Conservation (phyloP, 2,797 vertebrate genomes). For the Pitangus sulphuratus region DNA sequence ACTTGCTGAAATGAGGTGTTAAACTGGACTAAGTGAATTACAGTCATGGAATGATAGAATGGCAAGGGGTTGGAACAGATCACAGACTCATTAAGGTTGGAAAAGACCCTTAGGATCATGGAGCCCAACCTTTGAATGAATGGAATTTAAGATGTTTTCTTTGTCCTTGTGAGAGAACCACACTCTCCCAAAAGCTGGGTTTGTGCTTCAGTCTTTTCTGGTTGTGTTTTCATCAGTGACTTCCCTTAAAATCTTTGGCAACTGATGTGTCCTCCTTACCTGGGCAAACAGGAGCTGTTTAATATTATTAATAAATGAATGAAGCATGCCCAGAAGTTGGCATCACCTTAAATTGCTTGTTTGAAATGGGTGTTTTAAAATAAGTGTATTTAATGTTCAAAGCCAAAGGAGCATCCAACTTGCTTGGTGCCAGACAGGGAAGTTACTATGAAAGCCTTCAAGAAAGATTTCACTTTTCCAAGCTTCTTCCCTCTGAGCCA, state of each 20-base stretch:
- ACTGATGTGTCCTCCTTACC: fast-evolving
- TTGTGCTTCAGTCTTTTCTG: neutral
- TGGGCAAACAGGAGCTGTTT: neutral
- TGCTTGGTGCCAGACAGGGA: neutral
- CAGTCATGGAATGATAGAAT: neutral
- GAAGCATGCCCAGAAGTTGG: neutral
- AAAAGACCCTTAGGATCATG: neutral
- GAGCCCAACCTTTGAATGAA: neutral
- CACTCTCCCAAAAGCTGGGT: neutral
- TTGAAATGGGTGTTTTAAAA: neutral
- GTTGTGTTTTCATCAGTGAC: neutral
- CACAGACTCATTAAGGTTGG: neutral
- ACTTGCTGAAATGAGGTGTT: neutral
- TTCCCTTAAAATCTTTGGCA: neutral
- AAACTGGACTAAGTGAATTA: neutral
- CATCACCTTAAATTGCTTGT: neutral
- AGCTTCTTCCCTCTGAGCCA: neutral
- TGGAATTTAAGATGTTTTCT: neutral
- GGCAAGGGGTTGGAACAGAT: neutral
- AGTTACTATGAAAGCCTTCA: neutral
- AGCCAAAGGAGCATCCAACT: neutral
- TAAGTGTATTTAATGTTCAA: neutral
- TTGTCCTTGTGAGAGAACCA: neutral
- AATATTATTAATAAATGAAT: neutral
- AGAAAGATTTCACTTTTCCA: neutral